These are phyloP conservation scores for Panagrolaimus sp. DNA, from an alignment of 1,140 invertebrate species.

Conservation along the genomic window DNA sequence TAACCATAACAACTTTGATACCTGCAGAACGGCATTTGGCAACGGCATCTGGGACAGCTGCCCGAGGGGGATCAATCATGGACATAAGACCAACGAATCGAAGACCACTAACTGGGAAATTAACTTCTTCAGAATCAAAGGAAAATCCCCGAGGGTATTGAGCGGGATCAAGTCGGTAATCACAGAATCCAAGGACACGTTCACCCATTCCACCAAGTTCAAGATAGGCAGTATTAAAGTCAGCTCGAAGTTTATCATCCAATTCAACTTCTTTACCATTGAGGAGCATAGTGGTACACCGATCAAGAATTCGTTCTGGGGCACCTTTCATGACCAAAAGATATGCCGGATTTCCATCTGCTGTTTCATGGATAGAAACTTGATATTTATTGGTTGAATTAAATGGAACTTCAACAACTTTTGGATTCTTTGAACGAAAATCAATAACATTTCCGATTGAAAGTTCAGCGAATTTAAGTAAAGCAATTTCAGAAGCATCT, in stretches of 20 bases:
- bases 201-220: constrained; percentile 96
- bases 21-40: constrained; percentile 96
- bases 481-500: constrained; percentile 62
- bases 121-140: constrained; percentile 83
- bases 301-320: constrained; percentile 91
- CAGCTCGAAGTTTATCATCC: constrained; percentile 92
- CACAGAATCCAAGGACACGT: constrained; percentile 86
- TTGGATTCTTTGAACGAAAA: constrained; percentile 82
- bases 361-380: constrained; percentile 86
- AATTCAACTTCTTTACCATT: constrained; percentile 69
- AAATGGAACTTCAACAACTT: constrained; percentile 95
- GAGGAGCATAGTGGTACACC: constrained; percentile 89
- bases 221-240: constrained; percentile 95
- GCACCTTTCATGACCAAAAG: constrained; percentile 99
- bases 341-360: constrained; percentile 75
- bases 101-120: constrained; percentile 87
- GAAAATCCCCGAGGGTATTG: constrained; percentile 81
- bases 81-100: constrained; percentile 96
- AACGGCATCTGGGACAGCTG: constrained; percentile 88
- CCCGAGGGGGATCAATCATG: constrained; percentile 97
- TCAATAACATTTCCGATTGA: constrained; percentile 71
- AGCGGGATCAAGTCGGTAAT: constrained; percentile 78
- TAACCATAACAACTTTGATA: constrained; percentile 79
- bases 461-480: constrained; percentile 61
- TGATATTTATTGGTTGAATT: constrained; percentile 99